Base-by-base conservation (phyloP, 64 coral and sea anemone genomes). In the Porites australiensis region DNA sequence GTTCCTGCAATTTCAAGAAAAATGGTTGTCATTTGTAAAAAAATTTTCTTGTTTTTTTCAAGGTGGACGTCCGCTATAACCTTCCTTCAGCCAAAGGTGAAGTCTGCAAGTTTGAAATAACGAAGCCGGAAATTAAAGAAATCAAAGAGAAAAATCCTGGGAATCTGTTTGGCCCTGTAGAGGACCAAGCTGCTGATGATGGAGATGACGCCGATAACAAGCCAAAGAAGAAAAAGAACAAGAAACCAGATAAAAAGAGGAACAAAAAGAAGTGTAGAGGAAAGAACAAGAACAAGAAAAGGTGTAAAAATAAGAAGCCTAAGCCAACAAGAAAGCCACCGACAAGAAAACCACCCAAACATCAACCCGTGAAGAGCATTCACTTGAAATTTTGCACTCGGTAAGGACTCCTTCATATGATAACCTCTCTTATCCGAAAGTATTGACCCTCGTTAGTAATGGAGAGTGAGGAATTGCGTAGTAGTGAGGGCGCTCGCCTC, bases 51-150 rank as follows among this genome's bases (percentile, higher is more conserved):
- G 18, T 89, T 13, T 64, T 19, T 44, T 83, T 61, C 18, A 61
- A 91, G 89, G 77, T 87, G 12, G 82, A 93, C 52, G 91, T 87
- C 6, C 78, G 72, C 19, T 93, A 93, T 67, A 93, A 93, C 70
- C 58, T 93, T 50, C 91, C 91, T 53, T 37, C 73, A 23, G 59
- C 83, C 22, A 75, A 65, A 4, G 65, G 50, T 44, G 91, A 93
- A 44, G 20, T 18, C 7, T 93, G 91, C n/a, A 85, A 86, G 82
- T 93, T 93, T 48, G 23, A 59, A 16, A 6, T 93, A 37, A 37
- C 27, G 5, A 78, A 20, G 13, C 37, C 51, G 15, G 57, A 13
- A 12, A 71, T 93, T 3, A 79, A 13, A 8, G 82, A 93, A 60
- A 76, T 69, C 15, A 85, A 69, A 57, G 74, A 58, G 23, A 23